Evolutionary conservation across 2,888 invertebrate genomes (phyloP).

Genomic region (Caenorhabditis becei): DNA sequence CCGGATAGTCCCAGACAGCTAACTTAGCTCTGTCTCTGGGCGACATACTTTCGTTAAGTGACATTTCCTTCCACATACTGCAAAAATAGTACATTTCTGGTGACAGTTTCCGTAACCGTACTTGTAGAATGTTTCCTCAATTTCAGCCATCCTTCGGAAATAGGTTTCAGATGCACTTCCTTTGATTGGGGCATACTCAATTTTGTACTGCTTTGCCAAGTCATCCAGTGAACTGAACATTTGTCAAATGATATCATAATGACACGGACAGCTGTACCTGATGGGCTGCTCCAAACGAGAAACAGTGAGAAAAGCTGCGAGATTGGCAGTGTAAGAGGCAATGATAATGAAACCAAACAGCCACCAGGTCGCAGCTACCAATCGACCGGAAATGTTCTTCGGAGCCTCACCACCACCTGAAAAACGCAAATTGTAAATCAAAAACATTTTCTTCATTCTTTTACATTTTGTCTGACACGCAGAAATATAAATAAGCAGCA

Average conservation of each 20-base stretch:
- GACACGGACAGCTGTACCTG: slow-evolving; percentile 56
- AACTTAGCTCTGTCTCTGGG: slow-evolving; percentile 93
- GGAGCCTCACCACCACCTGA: slow-evolving; percentile 94
- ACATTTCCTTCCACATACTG: slow-evolving; percentile 98
- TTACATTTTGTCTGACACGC: slow-evolving; percentile 8
- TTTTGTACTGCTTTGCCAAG: slow-evolving; percentile 94
- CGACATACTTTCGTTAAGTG: slow-evolving; percentile 92
- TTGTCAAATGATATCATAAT: neutral
- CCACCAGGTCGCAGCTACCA: slow-evolving; percentile 97
- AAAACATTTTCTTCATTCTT: neutral
- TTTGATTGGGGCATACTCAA: slow-evolving; percentile 93
- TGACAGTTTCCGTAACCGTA: slow-evolving; percentile 83
- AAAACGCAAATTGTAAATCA: neutral
- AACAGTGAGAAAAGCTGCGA: slow-evolving; percentile 94
- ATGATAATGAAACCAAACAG: slow-evolving; percentile 98
- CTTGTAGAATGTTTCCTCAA: slow-evolving; percentile 96
- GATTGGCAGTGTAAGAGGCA: slow-evolving; percentile 97
- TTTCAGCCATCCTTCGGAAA: slow-evolving; percentile 95
- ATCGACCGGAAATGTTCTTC: slow-evolving; percentile 93
- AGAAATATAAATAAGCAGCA: slow-evolving; percentile 8
- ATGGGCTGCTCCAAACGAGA: slow-evolving; percentile 83
- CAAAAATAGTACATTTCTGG: slow-evolving; percentile 34
- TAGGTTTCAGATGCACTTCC: slow-evolving; percentile 94
- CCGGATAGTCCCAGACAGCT: slow-evolving; percentile 99
- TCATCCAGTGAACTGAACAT: slow-evolving; percentile 87